phyloP scores from a whole-genome alignment of 2,113 vertebrate genomes.

The Fregata magnificens region DNA sequence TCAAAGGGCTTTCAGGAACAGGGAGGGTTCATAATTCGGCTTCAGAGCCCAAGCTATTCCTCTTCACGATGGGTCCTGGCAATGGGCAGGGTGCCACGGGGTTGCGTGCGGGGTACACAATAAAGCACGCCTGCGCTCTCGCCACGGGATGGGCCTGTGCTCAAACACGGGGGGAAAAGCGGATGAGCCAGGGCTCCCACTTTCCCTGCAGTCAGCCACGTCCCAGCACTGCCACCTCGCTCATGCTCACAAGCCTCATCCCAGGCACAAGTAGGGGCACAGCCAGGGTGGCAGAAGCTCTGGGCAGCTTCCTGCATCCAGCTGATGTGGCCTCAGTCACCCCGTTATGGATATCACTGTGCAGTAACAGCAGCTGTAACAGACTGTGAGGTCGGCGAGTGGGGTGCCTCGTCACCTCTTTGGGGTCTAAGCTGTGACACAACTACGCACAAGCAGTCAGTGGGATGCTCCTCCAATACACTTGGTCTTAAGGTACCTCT shows the following conservation, averaged over 20 bases:
- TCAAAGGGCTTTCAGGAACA: background rate
- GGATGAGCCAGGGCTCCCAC: background rate
- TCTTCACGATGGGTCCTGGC: background rate
- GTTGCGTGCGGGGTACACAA: rapidly evolving
- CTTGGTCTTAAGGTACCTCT: background rate
- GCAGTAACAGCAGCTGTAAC: background rate
- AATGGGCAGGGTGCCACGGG: background rate
- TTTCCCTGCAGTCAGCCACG: background rate
- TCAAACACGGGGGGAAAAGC: background rate
- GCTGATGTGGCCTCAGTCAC: background rate
- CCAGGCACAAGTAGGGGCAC: rapidly evolving
- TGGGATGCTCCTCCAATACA: rapidly evolving
- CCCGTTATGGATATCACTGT: rapidly evolving
- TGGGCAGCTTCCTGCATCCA: background rate
- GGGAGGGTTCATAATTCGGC: background rate
- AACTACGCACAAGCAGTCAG: rapidly evolving
- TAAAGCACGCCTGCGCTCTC: background rate
- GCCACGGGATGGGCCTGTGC: background rate
- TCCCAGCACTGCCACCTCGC: background rate
- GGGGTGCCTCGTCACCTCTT: rapidly evolving
- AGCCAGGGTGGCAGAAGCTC: background rate
- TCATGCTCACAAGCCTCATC: rapidly evolving
- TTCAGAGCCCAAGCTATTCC: background rate
- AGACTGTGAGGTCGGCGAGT: rapidly evolving
- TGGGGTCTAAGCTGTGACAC: background rate